Percentiles rank a stretch among this genome's conserved stretches.
Conservation (phyloP, 2,797 vertebrate genomes). For the Miichthys miiuy region DNA sequence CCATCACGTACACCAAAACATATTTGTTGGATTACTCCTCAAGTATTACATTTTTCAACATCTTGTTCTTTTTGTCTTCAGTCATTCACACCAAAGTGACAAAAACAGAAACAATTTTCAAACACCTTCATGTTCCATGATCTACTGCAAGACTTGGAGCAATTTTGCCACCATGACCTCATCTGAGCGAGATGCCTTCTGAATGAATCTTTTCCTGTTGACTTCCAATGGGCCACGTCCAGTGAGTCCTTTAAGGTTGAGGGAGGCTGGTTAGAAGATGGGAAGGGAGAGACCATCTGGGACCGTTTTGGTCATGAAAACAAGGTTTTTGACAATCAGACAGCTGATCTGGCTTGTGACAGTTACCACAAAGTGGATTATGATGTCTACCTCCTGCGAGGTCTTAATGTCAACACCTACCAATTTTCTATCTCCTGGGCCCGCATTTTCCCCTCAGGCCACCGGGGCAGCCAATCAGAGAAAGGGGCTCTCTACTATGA, state of each 20-base stretch:
- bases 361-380: slow-evolving; percentile 92
- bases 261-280: slow-evolving; percentile 91
- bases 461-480: slow-evolving; percentile 70
- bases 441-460: slow-evolving; percentile 90
- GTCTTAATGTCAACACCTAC: slow-evolving; percentile 88
- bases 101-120: background rate
- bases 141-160: slow-evolving; percentile 41
- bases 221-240: slow-evolving; percentile 92
- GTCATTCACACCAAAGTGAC: background rate
- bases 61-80: slow-evolving; percentile 12
- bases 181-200: slow-evolving; percentile 76
- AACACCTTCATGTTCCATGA: background rate
- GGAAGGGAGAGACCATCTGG: slow-evolving; percentile 93
- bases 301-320: slow-evolving; percentile 84
- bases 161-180: slow-evolving; percentile 31
- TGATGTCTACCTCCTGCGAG: slow-evolving; percentile 90
- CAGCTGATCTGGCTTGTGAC: slow-evolving; percentile 90
- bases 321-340: slow-evolving; percentile 76
- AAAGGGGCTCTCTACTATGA: slow-evolving; percentile 90
- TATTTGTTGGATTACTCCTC: background rate
- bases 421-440: slow-evolving; percentile 98
- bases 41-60: background rate
- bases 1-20: background rate
- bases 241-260: slow-evolving; percentile 92
- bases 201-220: slow-evolving; percentile 83